Percentiles rank a stretch among this genome's conserved stretches.
phyloP scores from a whole-genome alignment of 2,888 invertebrate species.

The Andrena fulva region DNA sequence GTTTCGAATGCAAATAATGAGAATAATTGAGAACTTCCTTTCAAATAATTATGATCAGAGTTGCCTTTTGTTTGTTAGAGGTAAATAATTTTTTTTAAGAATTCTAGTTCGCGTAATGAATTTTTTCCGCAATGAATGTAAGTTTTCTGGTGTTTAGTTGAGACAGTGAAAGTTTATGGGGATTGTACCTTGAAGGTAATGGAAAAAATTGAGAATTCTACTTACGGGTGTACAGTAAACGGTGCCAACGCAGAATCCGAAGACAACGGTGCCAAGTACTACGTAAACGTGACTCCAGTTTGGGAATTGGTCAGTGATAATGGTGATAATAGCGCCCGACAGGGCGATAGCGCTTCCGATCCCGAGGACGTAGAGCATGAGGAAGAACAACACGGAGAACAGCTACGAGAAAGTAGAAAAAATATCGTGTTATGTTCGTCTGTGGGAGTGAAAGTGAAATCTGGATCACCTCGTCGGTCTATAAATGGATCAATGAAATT shows the following conservation, averaged over 20 bases:
- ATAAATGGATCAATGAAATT: slow-evolving; percentile 1
- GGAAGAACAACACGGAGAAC: slow-evolving; percentile 86
- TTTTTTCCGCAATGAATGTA: no score
- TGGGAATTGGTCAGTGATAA: slow-evolving; percentile 85
- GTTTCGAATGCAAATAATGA: no score
- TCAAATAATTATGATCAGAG: no score
- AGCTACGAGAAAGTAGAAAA: slow-evolving; percentile 75
- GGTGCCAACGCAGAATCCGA: slow-evolving; percentile 84
- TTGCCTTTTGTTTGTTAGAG: no score
- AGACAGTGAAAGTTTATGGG: no score
- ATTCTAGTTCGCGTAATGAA: no score
- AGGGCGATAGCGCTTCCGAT: slow-evolving; percentile 85
- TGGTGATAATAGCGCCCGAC: slow-evolving; percentile 84
- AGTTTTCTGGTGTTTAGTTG: no score
- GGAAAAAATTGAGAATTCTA: slow-evolving; percentile 4
- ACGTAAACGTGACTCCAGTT: slow-evolving; percentile 82
- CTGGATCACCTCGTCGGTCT: slow-evolving; percentile 31
- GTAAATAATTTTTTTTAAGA: no score
- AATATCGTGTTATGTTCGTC: not conserved
- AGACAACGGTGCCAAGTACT: slow-evolving; percentile 79
- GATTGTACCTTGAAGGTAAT: not conserved
- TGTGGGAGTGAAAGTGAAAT: not conserved
- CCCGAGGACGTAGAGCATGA: slow-evolving; percentile 86
- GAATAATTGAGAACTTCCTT: no score
- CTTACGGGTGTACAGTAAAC: slow-evolving; percentile 85